Evolutionary conservation across 2,888 invertebrate species (phyloP).

Genomic region (Drosophila algonquin): DNA sequence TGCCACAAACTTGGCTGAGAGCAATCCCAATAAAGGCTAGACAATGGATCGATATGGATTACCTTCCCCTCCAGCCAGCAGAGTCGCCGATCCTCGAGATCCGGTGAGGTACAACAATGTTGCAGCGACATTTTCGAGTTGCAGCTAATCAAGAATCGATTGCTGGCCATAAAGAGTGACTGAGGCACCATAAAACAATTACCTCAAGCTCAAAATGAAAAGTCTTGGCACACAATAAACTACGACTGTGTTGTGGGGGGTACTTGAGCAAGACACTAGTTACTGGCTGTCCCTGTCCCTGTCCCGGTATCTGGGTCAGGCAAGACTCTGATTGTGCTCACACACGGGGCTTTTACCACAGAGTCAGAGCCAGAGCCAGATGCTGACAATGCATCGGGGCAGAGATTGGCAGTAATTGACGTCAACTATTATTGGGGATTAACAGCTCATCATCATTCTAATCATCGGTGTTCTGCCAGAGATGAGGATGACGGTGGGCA

Average conservation of each 20-base stretch:
- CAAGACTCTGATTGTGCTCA: slow-evolving; percentile 4
- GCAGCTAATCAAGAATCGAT: slow-evolving; percentile 47
- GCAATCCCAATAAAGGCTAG: background rate
- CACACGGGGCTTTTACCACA: slow-evolving; percentile 20
- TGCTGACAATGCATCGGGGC: slow-evolving; percentile 27
- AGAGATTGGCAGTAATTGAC: slow-evolving; percentile 62
- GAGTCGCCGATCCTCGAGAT: slow-evolving; percentile 25
- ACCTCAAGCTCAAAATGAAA: slow-evolving; percentile 47
- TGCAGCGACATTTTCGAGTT: slow-evolving; percentile 31
- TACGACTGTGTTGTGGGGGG: background rate
- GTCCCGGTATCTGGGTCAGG: slow-evolving; percentile 64
- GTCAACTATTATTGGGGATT: slow-evolving; percentile 43
- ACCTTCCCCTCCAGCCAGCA: slow-evolving; percentile 20
- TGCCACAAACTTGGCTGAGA: slow-evolving; percentile 33
- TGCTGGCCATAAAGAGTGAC: slow-evolving; percentile 48
- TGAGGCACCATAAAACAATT: slow-evolving; percentile 52
- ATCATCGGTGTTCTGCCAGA: background rate
- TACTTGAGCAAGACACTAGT: slow-evolving; percentile 13
- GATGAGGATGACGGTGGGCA: background rate
- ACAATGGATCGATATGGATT: slow-evolving; percentile 18
- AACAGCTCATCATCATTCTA: slow-evolving; percentile 37
- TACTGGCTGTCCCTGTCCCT: background rate
- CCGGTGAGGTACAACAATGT: slow-evolving; percentile 31
- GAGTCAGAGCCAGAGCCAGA: background rate
- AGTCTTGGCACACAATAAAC: slow-evolving; percentile 62